A percentile compares a stretch with the other conserved stretches of the same genome.
Conservation (phyloP, 2,888 invertebrate genomes). For the Pseudococcus jackbeardsleyi region DNA sequence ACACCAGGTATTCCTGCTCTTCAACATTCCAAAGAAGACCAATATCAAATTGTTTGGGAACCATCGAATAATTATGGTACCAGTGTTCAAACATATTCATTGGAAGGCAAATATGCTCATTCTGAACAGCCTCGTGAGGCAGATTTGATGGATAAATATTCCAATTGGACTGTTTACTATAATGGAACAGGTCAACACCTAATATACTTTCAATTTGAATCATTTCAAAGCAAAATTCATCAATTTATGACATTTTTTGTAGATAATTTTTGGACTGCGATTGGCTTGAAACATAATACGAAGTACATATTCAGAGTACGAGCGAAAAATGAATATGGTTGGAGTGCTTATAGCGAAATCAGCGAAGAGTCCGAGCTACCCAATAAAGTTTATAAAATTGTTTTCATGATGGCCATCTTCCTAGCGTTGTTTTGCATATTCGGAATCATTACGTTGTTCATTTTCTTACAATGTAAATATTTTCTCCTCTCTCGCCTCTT, state of each 20-base stretch:
- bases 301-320: constrained; percentile 82
- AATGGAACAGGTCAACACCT: constrained; percentile 79
- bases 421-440: constrained; percentile 44
- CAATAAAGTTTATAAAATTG: constrained; percentile 18
- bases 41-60: constrained; percentile 86
- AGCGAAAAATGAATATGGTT: constrained; percentile 85
- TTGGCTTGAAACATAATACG: constrained; percentile 75
- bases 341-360: constrained; percentile 79
- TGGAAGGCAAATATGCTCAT: constrained; percentile 75
- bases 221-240: constrained; percentile 1
- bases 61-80: constrained; percentile 84
- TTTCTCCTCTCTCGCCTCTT: not conserved
- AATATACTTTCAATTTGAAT: not conserved
- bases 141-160: constrained; percentile 66
- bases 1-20: constrained; percentile 82
- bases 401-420: constrained; percentile 21
- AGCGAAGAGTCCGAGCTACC: constrained; percentile 56
- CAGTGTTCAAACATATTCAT: constrained; percentile 79
- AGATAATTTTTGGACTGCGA: constrained; percentile 86
- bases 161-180: constrained; percentile 78
- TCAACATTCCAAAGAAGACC: constrained; percentile 80
- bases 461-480: constrained; percentile 54
- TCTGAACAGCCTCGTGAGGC: constrained; percentile 11
- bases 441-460: not conserved
- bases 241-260: constrained; percentile 67